These are phyloP conservation scores for Creontiades dilutus DNA, from an alignment of 2,888 invertebrate genomes.

Conservation along the genomic window DNA sequence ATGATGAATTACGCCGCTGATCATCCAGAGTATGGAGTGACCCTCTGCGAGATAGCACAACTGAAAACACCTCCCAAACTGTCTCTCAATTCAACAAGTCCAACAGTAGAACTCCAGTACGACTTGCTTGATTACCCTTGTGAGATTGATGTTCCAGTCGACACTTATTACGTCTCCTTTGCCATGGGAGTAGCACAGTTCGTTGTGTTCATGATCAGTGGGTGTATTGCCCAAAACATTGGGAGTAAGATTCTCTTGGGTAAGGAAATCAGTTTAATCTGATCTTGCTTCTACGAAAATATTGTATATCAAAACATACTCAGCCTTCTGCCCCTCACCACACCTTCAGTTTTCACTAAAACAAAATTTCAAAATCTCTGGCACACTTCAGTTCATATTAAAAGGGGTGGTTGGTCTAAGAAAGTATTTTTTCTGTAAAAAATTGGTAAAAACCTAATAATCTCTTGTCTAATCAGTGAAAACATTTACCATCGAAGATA, in stretches of 20 bases:
- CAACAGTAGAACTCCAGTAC: not conserved
- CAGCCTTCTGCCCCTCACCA: too few relatives aligned
- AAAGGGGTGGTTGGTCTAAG: too few relatives aligned
- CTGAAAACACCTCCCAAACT: not conserved
- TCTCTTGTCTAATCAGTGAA: too few relatives aligned
- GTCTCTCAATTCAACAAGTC: not conserved
- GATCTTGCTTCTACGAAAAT: too few relatives aligned
- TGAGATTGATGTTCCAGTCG: conserved; percentile 34
- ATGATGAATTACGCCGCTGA: conserved; percentile 22
- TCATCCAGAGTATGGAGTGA: conserved; percentile 34
- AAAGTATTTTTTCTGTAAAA: too few relatives aligned
- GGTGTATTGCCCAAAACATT: not conserved
- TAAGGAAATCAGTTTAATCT: not conserved
- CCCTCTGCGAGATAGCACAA: conserved; percentile 33
- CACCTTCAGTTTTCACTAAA: too few relatives aligned
- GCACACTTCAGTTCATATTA: too few relatives aligned
- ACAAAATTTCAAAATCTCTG: too few relatives aligned
- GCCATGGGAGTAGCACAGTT: conserved; percentile 23
- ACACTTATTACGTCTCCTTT: conserved; percentile 52
- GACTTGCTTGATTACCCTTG: not conserved
- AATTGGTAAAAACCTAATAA: too few relatives aligned
- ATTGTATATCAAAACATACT: too few relatives aligned
- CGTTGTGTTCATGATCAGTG: conserved; percentile 3
- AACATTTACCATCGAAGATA: too few relatives aligned
- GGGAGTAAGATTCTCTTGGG: conserved; percentile 46